A percentile compares a stretch with the other conserved stretches of the same genome.
Conservation (phyloP, 2,888 invertebrate genomes). For the Apamea crenata region DNA sequence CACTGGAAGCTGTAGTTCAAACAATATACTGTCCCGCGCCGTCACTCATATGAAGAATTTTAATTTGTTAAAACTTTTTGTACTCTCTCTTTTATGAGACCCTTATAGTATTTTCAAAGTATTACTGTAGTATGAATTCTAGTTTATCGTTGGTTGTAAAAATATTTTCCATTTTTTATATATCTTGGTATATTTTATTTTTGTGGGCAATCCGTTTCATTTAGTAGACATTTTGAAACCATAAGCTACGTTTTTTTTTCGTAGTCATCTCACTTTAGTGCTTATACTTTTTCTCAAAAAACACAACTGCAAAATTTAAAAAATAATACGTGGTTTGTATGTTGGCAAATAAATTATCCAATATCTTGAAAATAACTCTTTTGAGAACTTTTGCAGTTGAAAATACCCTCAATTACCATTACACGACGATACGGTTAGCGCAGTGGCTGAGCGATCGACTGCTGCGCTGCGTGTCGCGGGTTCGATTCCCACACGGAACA, state of each 20-base stretch:
- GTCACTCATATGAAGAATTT: neutral
- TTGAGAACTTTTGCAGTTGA: conserved; percentile 26
- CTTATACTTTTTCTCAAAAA: neutral
- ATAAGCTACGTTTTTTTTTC: neutral
- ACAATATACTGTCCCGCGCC: neutral
- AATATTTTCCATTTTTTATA: neutral
- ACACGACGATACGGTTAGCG: no score
- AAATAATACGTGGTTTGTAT: neutral
- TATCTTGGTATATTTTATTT: neutral
- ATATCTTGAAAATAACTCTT: conserved; percentile 7
- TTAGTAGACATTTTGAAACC: neutral
- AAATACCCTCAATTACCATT: neutral
- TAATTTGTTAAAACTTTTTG: conserved; percentile 14
- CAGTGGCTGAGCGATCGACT: no score
- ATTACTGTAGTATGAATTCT: neutral
- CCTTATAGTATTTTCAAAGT: neutral
- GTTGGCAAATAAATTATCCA: neutral
- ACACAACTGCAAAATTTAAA: neutral
- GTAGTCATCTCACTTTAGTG: neutral
- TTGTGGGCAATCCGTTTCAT: neutral
- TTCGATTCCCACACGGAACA: no score
- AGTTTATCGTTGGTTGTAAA: neutral
- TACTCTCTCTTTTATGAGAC: neutral
- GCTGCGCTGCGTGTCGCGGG: no score
- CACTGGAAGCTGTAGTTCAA: neutral